phyloP scores from a whole-genome alignment of 2,888 invertebrate species.

The Apotomis turbidana region DNA sequence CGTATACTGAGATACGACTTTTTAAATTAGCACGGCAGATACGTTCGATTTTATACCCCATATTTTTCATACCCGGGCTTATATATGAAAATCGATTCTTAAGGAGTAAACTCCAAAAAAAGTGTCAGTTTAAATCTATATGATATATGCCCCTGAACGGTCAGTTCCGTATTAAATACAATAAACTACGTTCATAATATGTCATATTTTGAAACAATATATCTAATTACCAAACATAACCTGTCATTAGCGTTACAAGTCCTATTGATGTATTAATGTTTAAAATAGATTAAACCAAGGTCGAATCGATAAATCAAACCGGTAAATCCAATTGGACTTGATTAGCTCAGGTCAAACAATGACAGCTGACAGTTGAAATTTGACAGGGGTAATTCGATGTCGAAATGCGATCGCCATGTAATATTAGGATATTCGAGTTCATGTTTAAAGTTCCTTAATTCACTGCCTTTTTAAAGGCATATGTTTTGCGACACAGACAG shows the following conservation, averaged over 20 bases:
- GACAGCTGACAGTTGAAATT: conserved; percentile 65
- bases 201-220: conserved; percentile 32
- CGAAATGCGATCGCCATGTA: conserved; percentile 27
- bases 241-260: conserved; percentile 38
- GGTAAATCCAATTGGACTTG: conserved; percentile 56
- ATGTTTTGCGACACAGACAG: too few species aligned
- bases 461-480: neutral
- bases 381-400: conserved; percentile 44
- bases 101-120: too few species aligned
- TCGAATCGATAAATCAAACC: conserved; percentile 57
- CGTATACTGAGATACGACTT: too few species aligned
- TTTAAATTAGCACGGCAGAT: too few species aligned
- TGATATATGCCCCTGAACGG: neutral
- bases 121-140: neutral
- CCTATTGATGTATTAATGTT: conserved; percentile 44
- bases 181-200: conserved; percentile 9
- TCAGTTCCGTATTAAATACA: conserved; percentile 15
- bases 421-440: conserved; percentile 29
- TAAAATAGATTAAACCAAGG: conserved; percentile 52
- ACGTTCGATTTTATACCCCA: too few species aligned
- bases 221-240: conserved; percentile 30
- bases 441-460: neutral
- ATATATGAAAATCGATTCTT: too few species aligned
- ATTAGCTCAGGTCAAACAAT: conserved; percentile 61
- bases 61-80: too few species aligned